A percentile compares a stretch with the other conserved stretches of the same genome.
Conservation (phyloP, 2,888 invertebrate species). For the Drosophila greeni region DNA sequence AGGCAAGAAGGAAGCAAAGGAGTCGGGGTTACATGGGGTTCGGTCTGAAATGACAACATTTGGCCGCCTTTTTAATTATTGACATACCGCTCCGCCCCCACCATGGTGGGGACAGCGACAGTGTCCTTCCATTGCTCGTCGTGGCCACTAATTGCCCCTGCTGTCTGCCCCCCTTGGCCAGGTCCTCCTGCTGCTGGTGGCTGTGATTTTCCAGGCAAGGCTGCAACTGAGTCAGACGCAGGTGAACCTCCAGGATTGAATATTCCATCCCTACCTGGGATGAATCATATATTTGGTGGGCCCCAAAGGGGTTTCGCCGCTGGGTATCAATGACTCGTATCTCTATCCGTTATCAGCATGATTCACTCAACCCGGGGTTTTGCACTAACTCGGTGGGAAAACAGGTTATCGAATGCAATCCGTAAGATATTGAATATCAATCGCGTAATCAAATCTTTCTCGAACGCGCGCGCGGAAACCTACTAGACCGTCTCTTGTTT, state of each 20-base stretch:
- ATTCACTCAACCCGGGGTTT: slow-evolving; percentile 28
- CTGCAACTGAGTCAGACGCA: slow-evolving; percentile 32
- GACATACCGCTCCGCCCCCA: slow-evolving; percentile 51
- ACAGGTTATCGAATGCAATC: slow-evolving; percentile 35
- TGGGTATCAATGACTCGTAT: slow-evolving; percentile 25
- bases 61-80: slow-evolving; percentile 72
- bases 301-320: slow-evolving; percentile 7
- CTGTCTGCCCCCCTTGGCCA: slow-evolving; percentile 5
- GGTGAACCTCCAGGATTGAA: slow-evolving; percentile 28
- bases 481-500: slow-evolving; percentile 18
- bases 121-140: slow-evolving; percentile 26
- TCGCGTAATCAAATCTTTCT: slow-evolving; percentile 38
- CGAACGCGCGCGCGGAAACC: slow-evolving; percentile 15
- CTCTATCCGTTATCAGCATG: slow-evolving; percentile 18
- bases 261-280: slow-evolving; percentile 2
- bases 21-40: slow-evolving; percentile 16
- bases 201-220: slow-evolving; percentile 35
- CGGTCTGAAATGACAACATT: slow-evolving; percentile 69
- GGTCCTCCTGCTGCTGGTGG: not conserved
- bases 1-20: not conserved
- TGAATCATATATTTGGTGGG: slow-evolving; percentile 18
- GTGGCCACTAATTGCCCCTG: slow-evolving; percentile 45
- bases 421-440: slow-evolving; percentile 23
- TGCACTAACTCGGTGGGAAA: slow-evolving; percentile 12
- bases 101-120: slow-evolving; percentile 3